These are phyloP conservation scores for Acanthisitta chloris DNA, from an alignment of 2,113 vertebrate genomes.

Conservation along the genomic window DNA sequence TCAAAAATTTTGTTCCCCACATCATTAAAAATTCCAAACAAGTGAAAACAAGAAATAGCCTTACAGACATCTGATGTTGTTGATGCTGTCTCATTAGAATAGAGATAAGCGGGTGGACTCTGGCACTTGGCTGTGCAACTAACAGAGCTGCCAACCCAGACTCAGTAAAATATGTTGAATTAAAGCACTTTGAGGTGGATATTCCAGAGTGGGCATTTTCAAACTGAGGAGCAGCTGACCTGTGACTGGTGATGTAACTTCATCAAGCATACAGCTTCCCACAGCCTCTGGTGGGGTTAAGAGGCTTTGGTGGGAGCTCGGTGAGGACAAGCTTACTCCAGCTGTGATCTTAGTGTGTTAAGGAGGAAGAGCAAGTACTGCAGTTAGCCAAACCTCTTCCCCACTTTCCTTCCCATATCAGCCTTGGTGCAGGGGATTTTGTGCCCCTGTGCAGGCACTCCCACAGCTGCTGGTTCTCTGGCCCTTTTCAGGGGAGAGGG, in stretches of 20 bases:
- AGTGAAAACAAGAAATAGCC: neutral
- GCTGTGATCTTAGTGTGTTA: neutral
- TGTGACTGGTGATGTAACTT: neutral
- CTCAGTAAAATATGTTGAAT: neutral
- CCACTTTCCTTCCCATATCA: neutral
- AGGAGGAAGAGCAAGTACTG: neutral
- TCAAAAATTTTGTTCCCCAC: neutral
- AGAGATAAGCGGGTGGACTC: neutral
- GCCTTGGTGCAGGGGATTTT: neutral
- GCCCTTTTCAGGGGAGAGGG: neutral
- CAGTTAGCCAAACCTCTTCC: neutral
- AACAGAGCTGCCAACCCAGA: neutral
- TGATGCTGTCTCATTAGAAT: neutral
- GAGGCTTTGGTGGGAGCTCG: neutral
- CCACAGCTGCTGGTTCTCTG: neutral
- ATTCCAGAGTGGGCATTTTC: neutral
- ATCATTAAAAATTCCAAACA: neutral
- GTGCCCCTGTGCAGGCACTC: neutral
- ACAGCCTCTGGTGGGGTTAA: accelerated
- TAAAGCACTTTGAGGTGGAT: neutral
- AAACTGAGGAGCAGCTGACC: neutral
- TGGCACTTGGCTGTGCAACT: neutral
- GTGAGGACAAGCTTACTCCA: neutral
- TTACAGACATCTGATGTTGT: neutral
- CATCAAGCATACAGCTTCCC: neutral